Evolutionary conservation across 2,888 invertebrate genomes (phyloP), one percentile per base, ranked within the genome.

Genomic region (Drosophila multiciliata): DNA sequence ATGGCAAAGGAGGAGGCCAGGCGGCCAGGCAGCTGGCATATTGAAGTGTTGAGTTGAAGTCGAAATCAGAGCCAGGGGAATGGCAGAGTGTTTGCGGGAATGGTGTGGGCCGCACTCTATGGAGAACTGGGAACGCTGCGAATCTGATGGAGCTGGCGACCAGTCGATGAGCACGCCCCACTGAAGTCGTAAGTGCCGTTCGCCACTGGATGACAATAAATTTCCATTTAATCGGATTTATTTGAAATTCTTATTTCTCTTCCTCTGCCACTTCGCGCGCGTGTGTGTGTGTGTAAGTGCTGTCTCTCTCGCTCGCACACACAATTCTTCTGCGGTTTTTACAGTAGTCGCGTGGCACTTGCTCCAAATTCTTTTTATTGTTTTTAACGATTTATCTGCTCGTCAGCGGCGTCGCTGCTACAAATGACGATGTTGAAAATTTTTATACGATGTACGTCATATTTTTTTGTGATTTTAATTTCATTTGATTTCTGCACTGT

Each of bases 201-300:
- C 83, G 86, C 87, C 90, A 87, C 88, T 87, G 88, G 88, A 87
- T 87, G 87, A 87, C 87, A 87, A 90, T 90, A 90, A 87, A 90
- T 84, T 89, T 90, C 89, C 86, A 88, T 90, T 90, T 91, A 91
- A 91, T 91, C 87, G 88, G 91, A 91, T 91, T 90, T 90, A 89
- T 90, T 90, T 91, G 89, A 89, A 90, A 90, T 89, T 88, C 84
- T 90, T 90, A 90, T 88, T 90, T 84, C 75, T 72, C 68, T 72
- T 49, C 29, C 68, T 49, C 54, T 52, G 23, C 9, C 29, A 15
- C 15, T 55, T 15, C 8, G 11, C 52, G 35, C 45, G n/a, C 36
- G 26, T 50, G 49, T 42, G 48, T 49, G 32, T 50, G 40, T 53
- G 58, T 67, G 67, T 61, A 63, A 63, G 75, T 73, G 63, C 64